Base-by-base conservation (phyloP, 1,140 invertebrate genomes). In the Ylistrum balloti region DNA sequence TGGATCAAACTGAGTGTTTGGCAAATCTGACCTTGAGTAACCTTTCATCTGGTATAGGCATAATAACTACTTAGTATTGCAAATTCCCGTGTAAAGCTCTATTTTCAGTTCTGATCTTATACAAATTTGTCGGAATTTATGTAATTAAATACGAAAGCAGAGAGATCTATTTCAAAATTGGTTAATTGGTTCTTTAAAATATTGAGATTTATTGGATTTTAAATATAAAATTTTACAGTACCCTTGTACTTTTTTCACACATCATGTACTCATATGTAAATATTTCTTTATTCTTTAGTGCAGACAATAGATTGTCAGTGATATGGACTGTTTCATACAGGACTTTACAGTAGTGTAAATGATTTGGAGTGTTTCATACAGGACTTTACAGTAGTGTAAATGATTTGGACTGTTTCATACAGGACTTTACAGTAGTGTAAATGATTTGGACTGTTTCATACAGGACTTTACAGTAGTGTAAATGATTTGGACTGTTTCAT, bases 181-280 rank as follows among this genome's bases (percentile, higher is more conserved):
- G 56, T 74, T 74, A 74, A 74, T 74, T 74, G 56, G 22, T 74
- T 28, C 56, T 74, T 28, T 0, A 74, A 74, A 74, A 74, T 74
- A 28, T 22, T 28, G 56, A 74, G 56, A 74, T 74, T 74, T 74
- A 74, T 28, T 22, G 56, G 56, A 74, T 74, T 74, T 28, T 0
- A 74, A n/a, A 28, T 74, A 28, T 74, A 11, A 17, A 56, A 56
- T 74, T 9, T 5, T 74, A 74, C 13, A 74, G 56, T 74, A 28
- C 56, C 56, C 56, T 28, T 74, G 56, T 74, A 74, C 56, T 74
- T 74, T 74, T n/a, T 28, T 74, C 28, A 2, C 17, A 0, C 56
- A n/a, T 74, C 28, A 22, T 74, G n/a, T n/a, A 28, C 17, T 28
- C 5, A 28, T 28, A n/a, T 74, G 56, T 22, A n/a, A 74, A 74